A percentile compares a stretch with the other conserved stretches of the same genome.
These are phyloP conservation scores for Thalassophryne amazonica DNA, from an alignment of 2,797 vertebrate species.

Conservation along the genomic window DNA sequence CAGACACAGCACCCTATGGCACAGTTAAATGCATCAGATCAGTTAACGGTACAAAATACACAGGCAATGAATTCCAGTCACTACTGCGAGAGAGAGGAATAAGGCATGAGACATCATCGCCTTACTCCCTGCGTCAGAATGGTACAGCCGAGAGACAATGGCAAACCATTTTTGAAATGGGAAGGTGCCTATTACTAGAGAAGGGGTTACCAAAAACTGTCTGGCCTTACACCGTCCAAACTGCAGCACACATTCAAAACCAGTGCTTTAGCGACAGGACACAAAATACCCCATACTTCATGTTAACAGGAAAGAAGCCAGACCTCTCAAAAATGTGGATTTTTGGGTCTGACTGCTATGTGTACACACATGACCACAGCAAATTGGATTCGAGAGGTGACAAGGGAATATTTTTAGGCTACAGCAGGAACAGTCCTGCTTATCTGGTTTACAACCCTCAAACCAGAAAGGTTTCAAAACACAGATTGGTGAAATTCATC, in stretches of 20 bases:
- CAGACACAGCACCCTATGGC: neutral
- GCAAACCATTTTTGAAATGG: conserved; percentile 33
- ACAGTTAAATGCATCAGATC: conserved; percentile 5
- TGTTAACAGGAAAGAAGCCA: conserved; percentile 15
- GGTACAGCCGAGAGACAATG: conserved; percentile 25
- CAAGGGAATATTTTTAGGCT: neutral
- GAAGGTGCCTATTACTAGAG: conserved; percentile 23
- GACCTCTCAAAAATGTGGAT: conserved; percentile 17
- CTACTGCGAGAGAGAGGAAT: conserved; percentile 9
- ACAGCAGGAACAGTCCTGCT: conserved; percentile 5
- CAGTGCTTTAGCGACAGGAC: conserved; percentile 30
- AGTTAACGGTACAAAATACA: conserved; percentile 15
- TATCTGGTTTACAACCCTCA: conserved; percentile 1
- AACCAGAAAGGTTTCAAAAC: conserved; percentile 9
- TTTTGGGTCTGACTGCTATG: conserved; percentile 23
- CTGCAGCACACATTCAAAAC: conserved; percentile 12
- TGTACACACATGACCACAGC: conserved; percentile 10
- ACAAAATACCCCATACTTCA: conserved; percentile 9
- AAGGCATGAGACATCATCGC: conserved; percentile 16
- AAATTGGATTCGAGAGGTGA: conserved; percentile 21
- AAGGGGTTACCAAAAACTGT: conserved; percentile 21
- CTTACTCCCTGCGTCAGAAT: conserved; percentile 28
- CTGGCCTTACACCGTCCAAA: conserved; percentile 31
- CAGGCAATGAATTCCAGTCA: neutral
- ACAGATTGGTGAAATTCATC: conserved; percentile 26